Conservation (phyloP, 2,113 vertebrate genomes). For the Urocitellus parryii region DNA sequence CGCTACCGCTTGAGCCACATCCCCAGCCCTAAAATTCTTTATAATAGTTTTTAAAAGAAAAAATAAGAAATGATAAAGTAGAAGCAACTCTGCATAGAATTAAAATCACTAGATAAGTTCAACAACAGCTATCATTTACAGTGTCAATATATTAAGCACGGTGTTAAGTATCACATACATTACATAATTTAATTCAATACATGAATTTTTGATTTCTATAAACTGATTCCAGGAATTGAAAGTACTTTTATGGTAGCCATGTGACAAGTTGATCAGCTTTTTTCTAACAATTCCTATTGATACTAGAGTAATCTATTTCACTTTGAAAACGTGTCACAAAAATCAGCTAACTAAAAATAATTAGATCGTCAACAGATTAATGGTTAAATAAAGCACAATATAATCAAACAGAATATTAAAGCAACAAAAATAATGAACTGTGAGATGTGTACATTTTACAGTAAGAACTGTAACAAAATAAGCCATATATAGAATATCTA, state of each 20-base stretch:
- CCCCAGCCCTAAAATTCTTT: not conserved
- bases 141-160: not conserved
- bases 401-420: not conserved
- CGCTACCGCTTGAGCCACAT: too few species aligned
- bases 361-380: not conserved
- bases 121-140: not conserved
- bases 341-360: not conserved
- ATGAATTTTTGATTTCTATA: not conserved
- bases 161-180: not conserved
- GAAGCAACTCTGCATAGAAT: conserved; percentile 7
- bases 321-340: conserved; percentile 16
- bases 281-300: conserved; percentile 1
- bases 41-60: not conserved
- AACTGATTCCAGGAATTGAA: not conserved
- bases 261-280: not conserved
- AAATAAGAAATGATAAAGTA: not conserved
- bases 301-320: not conserved
- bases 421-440: conserved; percentile 23
- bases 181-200: conserved; percentile 31
- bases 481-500: not conserved
- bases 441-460: not conserved
- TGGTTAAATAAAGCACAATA: not conserved
- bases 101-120: not conserved
- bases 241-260: conserved; percentile 17
- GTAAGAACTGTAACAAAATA: conserved; percentile 7